Evolutionary conservation across 2,888 invertebrate species (phyloP), one percentile per base, ranked within the genome.

Genomic region (Hypomecis punctinalis): DNA sequence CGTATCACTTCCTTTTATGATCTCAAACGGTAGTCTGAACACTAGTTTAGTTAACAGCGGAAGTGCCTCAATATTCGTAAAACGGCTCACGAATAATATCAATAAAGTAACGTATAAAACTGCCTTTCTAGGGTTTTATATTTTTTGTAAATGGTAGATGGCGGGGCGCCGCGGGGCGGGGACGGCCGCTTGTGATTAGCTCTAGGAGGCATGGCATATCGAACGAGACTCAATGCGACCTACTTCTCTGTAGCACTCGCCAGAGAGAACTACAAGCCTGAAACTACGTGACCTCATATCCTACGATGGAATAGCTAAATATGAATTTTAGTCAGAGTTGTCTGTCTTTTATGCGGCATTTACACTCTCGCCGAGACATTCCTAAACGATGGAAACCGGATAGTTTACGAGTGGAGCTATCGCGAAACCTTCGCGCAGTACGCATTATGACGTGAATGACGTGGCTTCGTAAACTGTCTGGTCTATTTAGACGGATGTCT

Each of bases 101-200:
- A 84, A 81, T 83, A 81, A 79, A 80, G 80, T 85, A 82, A 82
- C 80, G 78, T 85, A 79, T 78, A 78, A 80, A 86, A 86, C 84
- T 85, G 90, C 88, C 87, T 90, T 43, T 82, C 74, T 88, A 90
- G 89, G 86, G 85, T 90, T 91, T 91, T 90, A 84, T 91, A 91
- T 90, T 82, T 89, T 90, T 90, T 88, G 40, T 89, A 86, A 86
- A 69, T 48, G 68, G 84, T 87, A 85, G 84, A 75, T 76, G 78
- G 77, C 71, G 80, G 74, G 76, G 80, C 80, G 81, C 79, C 79
- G 83, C 76, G 80, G 78, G 80, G 80, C 71, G 83, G 84, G 86
- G 87, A 86, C 87, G 79, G 78, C 83, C 79, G 91, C 91, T 91
- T 90, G 91, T 88, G 90, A 89, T 90, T 85, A 80, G 86, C 88